Base-by-base conservation (phyloP, 23 tunicate species). In the Clavelina lepadiformis region DNA sequence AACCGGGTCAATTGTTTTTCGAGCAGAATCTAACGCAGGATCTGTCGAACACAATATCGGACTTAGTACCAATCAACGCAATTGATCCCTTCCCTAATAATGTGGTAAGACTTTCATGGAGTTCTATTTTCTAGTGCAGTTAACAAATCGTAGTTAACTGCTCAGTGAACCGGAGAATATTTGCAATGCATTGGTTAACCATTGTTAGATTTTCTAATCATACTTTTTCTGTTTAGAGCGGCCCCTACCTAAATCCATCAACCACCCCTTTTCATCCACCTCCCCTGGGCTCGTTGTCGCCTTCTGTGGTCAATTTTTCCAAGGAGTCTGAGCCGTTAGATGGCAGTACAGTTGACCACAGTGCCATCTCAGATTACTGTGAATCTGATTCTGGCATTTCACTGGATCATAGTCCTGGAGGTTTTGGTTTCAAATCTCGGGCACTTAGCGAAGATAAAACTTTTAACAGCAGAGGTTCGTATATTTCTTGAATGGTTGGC, bases 331-430 rank as follows among this genome's bases (percentile, higher is more conserved):
- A 55, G 38, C 55, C 19, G 11, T 35, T 34, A 35, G 19, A 38
- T 33, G 59, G 19, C 4, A 62, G 33, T 32, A 56, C 63, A 3
- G 11, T 63, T 30, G 45, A 32, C 3, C 44, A 37, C 25, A 28
- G 53, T 24, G 56, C 30, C 2, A 56, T 49, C n/a, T 49, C 86
- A 2, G 95, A 86, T 21, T 31, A 44, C 5, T 70, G 46, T 31
- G 73, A 69, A 22, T 69, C 82, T 28, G 78, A 86, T 47, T 77
- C 80, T 58, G 81, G 91, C 22, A 27, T 80, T 18, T 80, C 78
- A 5, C 29, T 80, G 65, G 85, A 70, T 33, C 69, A 56, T 31
- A 80, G 86, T 38, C 78, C 86, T 19, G 58, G 71, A 62, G 56
- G 86, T 80, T 56, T 5, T 37, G 8, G 22, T 34, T n/a, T 68